Base-by-base conservation (phyloP, 2,113 vertebrate species). In the Callipepla squamata region DNA sequence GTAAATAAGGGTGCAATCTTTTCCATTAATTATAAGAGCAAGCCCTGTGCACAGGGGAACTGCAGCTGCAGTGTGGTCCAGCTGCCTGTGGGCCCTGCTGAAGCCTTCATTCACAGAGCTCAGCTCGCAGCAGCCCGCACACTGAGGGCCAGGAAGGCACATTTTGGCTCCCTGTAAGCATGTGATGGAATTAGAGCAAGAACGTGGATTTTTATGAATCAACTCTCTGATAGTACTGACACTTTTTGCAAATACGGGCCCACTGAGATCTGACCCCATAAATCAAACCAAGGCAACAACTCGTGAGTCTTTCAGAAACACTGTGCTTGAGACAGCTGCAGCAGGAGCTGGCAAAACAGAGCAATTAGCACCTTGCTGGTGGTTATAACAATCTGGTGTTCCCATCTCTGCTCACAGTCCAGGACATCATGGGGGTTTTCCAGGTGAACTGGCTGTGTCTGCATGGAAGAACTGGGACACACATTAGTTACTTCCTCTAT, bases 1-100 rank as follows among this genome's bases (percentile, higher is more conserved):
- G 84, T 62, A 79, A 94, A 85, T 80, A 85, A 80, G 74, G 16
- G 17, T 34, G 7, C 66, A 90, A 89, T 75, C n/a, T 94, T 86
- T 72, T 81, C 76, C 40, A 89, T 92, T 94, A 66, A 79, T 89
- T 94, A 90, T 61, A 84, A 84, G 44, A 90, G 50, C 79, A 77
- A 90, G 50, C 23, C 42, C 63, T 69, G 66, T 38, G 68, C n/a
- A 81, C 13, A 26, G 79, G 69, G 62, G 73, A 75, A 75, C 70
- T 77, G 77, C 0, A 15, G 76, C 44, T 83, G 48, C 22, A 7
- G 61, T 21, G 40, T 58, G 68, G 42, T 36, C 16, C 32, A 88
- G 63, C 65, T 93, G 65, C 34, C 79, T 82, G 67, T 44, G 15
- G 4, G 36, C 38, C 66, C 30, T 25, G 73, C 69, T 58, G 59